Conservation (phyloP, 2,888 invertebrate species). For the Acanthosepion esculentum region DNA sequence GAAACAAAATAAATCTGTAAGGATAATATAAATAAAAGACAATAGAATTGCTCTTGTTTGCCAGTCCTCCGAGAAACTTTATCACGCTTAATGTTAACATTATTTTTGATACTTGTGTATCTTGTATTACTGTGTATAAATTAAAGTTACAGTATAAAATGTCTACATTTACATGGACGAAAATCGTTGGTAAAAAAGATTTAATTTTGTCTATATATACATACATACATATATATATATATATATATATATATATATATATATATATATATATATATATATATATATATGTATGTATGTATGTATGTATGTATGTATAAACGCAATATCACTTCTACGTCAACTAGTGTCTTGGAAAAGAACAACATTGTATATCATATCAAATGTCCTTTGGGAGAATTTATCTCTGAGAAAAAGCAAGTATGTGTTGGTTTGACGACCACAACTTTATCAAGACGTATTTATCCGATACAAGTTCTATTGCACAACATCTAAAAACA, state of each 20-base stretch:
- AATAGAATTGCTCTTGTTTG: too few species aligned
- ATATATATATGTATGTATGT: background rate
- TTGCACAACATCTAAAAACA: too few species aligned
- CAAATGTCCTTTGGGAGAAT: too few species aligned
- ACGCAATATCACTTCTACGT: too few species aligned
- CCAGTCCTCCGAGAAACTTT: background rate
- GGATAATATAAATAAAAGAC: too few species aligned
- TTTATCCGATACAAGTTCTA: too few species aligned
- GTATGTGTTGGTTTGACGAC: too few species aligned
- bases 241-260: background rate
- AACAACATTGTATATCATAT: too few species aligned
- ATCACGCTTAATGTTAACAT: background rate
- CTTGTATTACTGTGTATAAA: background rate
- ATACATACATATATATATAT: background rate
- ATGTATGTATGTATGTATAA: background rate
- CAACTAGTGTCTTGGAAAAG: too few species aligned
- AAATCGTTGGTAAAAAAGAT: background rate
- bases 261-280: background rate
- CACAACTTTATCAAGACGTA: too few species aligned
- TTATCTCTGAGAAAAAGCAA: too few species aligned
- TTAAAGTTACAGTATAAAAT: background rate
- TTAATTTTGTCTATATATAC: background rate
- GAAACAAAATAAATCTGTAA: too few species aligned
- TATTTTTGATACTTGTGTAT: background rate
- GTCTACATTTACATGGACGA: background rate